Evolutionary conservation across 35 echinoderm and acorn worm genomes (phyloP).

Genomic region (Strongylocentrotus purpuratus): DNA sequence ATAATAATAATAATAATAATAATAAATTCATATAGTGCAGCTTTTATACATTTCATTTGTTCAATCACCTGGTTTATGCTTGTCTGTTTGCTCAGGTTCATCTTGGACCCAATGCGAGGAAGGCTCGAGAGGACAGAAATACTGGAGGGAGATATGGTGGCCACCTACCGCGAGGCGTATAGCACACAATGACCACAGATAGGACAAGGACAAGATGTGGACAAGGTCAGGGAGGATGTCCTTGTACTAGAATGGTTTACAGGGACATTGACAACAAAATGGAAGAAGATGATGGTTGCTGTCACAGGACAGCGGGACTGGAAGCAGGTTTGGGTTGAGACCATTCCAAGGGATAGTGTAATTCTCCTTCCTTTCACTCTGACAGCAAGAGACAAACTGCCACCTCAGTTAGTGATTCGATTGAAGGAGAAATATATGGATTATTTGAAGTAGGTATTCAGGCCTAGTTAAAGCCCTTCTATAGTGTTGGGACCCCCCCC

Average conservation of each 20-base stretch:
- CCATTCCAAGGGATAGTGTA: neutral
- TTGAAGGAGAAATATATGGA: neutral
- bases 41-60: too few species aligned
- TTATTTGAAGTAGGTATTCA: neutral
- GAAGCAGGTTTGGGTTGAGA: neutral
- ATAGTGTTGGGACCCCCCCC: too few species aligned
- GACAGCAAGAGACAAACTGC: neutral
- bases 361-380: neutral
- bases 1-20: too few species aligned
- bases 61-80: neutral
- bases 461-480: too few species aligned
- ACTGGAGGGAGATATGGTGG: neutral
- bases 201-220: neutral
- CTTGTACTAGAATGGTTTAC: neutral
- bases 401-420: neutral
- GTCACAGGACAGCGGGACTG: neutral
- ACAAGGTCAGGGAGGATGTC: neutral
- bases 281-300: neutral
- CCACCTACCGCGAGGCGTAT: neutral
- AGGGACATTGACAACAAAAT: neutral
- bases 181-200: neutral
- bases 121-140: neutral
- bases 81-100: neutral
- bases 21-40: too few species aligned
- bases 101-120: too few species aligned